These are phyloP conservation scores for Falcaria lacertinaria DNA, from an alignment of 2,888 invertebrate genomes.

Conservation along the genomic window DNA sequence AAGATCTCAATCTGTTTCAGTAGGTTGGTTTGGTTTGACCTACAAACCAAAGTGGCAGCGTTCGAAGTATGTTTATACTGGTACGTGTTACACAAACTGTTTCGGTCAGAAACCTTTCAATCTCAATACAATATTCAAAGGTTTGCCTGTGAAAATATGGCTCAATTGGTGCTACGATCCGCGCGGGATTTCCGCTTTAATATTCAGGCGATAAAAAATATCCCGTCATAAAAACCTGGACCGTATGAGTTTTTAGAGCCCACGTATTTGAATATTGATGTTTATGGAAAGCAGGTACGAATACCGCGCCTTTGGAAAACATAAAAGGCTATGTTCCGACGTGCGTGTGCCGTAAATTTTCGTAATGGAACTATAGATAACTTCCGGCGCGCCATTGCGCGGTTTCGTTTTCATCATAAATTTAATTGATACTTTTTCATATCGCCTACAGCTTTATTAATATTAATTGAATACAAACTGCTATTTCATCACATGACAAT, in stretches of 20 bases:
- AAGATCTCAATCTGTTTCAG: too few species aligned
- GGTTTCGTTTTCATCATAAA: neutral
- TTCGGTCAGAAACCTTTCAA: slow-evolving; percentile 51
- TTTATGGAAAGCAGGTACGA: slow-evolving; percentile 53
- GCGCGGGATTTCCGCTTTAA: slow-evolving; percentile 62
- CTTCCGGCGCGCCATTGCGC: slow-evolving; percentile 8
- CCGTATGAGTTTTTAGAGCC: slow-evolving; percentile 66
- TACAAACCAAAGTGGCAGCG: slow-evolving; percentile 13
- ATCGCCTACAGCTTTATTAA: neutral
- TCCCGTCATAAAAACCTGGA: slow-evolving; percentile 65
- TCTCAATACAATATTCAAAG: slow-evolving; percentile 71
- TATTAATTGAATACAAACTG: neutral
- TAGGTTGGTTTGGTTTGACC: too few species aligned
- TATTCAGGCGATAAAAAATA: slow-evolving; percentile 74
- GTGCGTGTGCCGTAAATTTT: slow-evolving; percentile 28
- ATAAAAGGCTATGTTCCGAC: slow-evolving; percentile 31
- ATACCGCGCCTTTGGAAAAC: slow-evolving; percentile 21
- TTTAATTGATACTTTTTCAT: neutral
- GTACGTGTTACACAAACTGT: slow-evolving; percentile 43
- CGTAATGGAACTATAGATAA: slow-evolving; percentile 34
- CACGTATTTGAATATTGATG: slow-evolving; percentile 70
- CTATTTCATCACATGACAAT: neutral
- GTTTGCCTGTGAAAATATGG: slow-evolving; percentile 64
- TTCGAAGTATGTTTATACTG: slow-evolving; percentile 34
- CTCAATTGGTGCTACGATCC: slow-evolving; percentile 61